Base-by-base conservation (phyloP, 2,797 vertebrate genomes). In the Mallotus villosus region DNA sequence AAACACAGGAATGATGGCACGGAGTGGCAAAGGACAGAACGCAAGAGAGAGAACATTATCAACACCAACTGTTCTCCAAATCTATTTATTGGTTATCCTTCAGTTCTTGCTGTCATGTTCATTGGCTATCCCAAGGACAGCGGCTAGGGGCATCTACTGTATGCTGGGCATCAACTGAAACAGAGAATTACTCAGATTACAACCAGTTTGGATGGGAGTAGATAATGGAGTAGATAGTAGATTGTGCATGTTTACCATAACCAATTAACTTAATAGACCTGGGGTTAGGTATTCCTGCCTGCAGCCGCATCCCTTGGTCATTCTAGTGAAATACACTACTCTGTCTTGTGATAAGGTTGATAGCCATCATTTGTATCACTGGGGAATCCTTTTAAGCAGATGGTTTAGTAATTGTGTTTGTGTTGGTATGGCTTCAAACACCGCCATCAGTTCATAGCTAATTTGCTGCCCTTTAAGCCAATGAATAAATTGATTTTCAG, bases 401-500 rank as follows among this genome's bases (percentile, higher is more conserved):
- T 85, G 83, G 77, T 85, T 76, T 77, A 68, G 81, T 67, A 58
- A 55, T 62, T 70, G 16, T 78, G 78, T 86, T 81, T 86, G 78
- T 85, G 84, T 85, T 79, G 72, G 62, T 81, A 73, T 75, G 73
- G 74, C 72, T 75, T 60, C 74, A 81, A 69, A 74, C 74, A 64
- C 59, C 49, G 75, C 75, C 77, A 51, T 70, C 71, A 37, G 11
- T 75, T 81, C 71, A 89, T 70, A 68, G 74, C 29, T 68, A 41
- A n/a, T 63, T 78, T 74, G 66, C n/a, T 70, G 22, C 46, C 69
- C 82, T 74, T 77, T 85, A 78, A 81, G 17, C 32, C 74, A 73
- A 83, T 66, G 16, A 80, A 75, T 76, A 80, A 85, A 90, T 82
- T 77, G 77, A 87, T 83, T 77, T 73, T 86, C 74, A 76, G 57